Conservation (phyloP, 2,888 invertebrate genomes). For the Junonia oenone region DNA sequence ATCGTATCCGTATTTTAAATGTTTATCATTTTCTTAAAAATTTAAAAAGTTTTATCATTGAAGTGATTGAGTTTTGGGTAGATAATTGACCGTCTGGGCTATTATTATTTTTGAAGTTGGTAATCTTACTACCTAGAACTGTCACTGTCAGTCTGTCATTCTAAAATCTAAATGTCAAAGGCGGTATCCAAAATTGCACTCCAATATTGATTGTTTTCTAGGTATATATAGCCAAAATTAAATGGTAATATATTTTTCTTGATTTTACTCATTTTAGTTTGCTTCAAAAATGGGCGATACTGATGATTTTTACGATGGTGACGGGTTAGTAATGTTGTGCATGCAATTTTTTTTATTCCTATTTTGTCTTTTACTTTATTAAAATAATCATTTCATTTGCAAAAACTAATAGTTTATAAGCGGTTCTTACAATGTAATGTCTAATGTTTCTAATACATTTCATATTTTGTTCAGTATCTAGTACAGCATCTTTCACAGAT, state of each 20-base stretch:
- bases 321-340: conserved; percentile 65
- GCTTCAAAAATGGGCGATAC: conserved; percentile 56
- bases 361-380: background rate
- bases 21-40: too few relatives aligned
- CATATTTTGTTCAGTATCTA: too few relatives aligned
- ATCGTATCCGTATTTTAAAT: too few relatives aligned
- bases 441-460: too few relatives aligned
- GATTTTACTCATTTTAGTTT: conserved; percentile 26
- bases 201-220: conserved; percentile 18
- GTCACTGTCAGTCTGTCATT: background rate
- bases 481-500: too few relatives aligned
- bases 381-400: background rate
- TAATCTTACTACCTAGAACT: background rate
- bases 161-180: conserved; percentile 12
- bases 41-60: too few relatives aligned
- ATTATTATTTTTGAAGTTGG: background rate
- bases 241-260: conserved; percentile 47
- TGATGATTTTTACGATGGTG: conserved; percentile 70
- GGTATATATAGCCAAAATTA: conserved; percentile 30
- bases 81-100: too few relatives aligned
- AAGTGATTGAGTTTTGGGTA: too few relatives aligned
- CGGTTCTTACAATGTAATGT: too few relatives aligned
- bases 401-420: too few relatives aligned
- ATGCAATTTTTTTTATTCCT: conserved; percentile 27
- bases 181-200: conserved; percentile 18